Evolutionary conservation across 2,888 invertebrate species (phyloP), one percentile per base, ranked within the genome.

Genomic region (Drosophila histrio): DNA sequence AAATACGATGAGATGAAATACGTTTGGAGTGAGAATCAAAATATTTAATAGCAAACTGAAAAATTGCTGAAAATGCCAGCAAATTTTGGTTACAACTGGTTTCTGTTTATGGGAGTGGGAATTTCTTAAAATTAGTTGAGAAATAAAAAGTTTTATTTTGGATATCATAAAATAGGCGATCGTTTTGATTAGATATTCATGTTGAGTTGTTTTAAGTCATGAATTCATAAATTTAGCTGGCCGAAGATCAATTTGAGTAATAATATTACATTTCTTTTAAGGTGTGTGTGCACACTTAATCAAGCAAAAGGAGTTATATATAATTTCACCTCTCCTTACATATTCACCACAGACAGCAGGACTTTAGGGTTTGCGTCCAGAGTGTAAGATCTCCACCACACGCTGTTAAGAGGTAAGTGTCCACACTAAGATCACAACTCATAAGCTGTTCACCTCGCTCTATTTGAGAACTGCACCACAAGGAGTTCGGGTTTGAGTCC

Each of bases 71-170:
- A 39, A 56, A 38, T 56, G 49, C 39, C 24, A 21, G 39, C 15
- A 28, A 21, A 24, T 19, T 41, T 70, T n/a, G 63, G 77, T 59
- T 57, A 5, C 9, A 60, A 34, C 74, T 57, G 26, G 34, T 43
- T 49, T 5, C 15, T 26, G 26, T 49, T 22, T 24, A 24, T 44
- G 3, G 11, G 1, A 2, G 11, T 5, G 7, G 30, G 4, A n/a
- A 26, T 26, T 43, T 34, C 30, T 46, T 22, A 2, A 32, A 28
- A 56, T 68, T 50, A 54, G 53, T 68, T 52, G 30, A 28, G n/a
- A 9, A 52, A 68, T 61, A 50, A 22, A 41, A 26, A 0, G 2
- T 26, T 44, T 52, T 41, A 22, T 34, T 53, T 19, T 19, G 3
- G 4, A 17, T 22, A 30, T 3, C 22, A 43, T 30, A 13, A 34